These are phyloP conservation scores for Nomada ferruginata DNA, from an alignment of 2,888 invertebrate genomes.

Conservation along the genomic window DNA sequence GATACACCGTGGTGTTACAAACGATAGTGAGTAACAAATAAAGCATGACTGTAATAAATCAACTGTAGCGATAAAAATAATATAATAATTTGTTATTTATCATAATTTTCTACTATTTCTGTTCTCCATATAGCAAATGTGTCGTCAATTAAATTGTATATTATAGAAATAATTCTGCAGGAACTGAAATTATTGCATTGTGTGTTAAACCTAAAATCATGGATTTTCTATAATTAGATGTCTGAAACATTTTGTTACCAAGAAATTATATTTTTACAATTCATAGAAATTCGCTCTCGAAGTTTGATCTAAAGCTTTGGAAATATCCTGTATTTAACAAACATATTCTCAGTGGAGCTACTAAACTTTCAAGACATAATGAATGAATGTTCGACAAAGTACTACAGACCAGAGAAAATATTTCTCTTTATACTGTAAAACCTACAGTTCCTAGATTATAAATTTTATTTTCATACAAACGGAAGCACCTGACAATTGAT, in stretches of 20 bases:
- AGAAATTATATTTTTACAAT: neutral
- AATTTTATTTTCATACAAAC: neutral
- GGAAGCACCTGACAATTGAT: neutral
- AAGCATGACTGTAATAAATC: too few species aligned
- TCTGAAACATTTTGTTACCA: neutral
- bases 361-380: constrained; percentile 13
- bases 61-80: too few species aligned
- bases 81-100: too few species aligned
- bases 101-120: too few species aligned
- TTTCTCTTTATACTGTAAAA: neutral
- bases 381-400: neutral
- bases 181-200: neutral
- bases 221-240: neutral
- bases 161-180: too few species aligned
- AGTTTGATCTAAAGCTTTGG: constrained; percentile 1
- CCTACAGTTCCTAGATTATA: neutral
- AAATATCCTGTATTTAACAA: neutral
- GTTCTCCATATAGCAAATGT: too few species aligned
- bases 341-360: neutral
- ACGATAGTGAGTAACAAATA: neutral
- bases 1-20: neutral
- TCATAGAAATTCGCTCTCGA: constrained; percentile 2
- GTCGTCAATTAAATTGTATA: too few species aligned
- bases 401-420: neutral
- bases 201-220: neutral